Percentiles rank a stretch among this genome's conserved stretches.
phyloP scores from a whole-genome alignment of 2,888 invertebrate genomes.

The Macrosiphum euphorbiae region DNA sequence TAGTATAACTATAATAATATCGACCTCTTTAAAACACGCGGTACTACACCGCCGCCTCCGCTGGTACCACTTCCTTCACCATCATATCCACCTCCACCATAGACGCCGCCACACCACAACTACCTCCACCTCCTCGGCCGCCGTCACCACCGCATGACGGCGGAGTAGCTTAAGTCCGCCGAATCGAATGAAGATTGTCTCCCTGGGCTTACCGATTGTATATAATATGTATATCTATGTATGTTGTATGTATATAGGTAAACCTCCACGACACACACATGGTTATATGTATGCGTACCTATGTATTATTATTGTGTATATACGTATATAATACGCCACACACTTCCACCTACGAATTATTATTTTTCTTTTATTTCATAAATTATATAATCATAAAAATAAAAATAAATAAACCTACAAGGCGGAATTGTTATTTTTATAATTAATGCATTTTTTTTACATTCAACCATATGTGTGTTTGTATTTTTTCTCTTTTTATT shows the following conservation, averaged over 20 bases:
- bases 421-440: constrained; percentile 57
- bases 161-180: constrained; percentile 3
- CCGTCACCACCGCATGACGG: background rate
- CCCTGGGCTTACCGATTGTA: constrained; percentile 9
- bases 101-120: background rate
- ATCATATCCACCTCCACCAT: background rate
- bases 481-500: constrained; percentile 45
- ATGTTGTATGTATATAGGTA: no score
- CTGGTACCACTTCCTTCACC: background rate
- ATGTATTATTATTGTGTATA: background rate
- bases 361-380: constrained; percentile 50
- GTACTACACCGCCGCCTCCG: background rate
- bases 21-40: constrained; percentile 6
- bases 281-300: background rate
- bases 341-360: constrained; percentile 52
- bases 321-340: constrained; percentile 12
- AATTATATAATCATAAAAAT: constrained; percentile 52
- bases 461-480: constrained; percentile 43
- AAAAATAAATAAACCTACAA: constrained; percentile 46
- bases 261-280: background rate
- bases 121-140: background rate
- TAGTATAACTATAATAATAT: background rate
- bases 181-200: constrained; percentile 29
- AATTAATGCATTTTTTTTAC: constrained; percentile 53
- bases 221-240: background rate